Evolutionary conservation across 2,113 vertebrate species (phyloP), one percentile per base, ranked within the genome.

Genomic region (Mellivora capensis): DNA sequence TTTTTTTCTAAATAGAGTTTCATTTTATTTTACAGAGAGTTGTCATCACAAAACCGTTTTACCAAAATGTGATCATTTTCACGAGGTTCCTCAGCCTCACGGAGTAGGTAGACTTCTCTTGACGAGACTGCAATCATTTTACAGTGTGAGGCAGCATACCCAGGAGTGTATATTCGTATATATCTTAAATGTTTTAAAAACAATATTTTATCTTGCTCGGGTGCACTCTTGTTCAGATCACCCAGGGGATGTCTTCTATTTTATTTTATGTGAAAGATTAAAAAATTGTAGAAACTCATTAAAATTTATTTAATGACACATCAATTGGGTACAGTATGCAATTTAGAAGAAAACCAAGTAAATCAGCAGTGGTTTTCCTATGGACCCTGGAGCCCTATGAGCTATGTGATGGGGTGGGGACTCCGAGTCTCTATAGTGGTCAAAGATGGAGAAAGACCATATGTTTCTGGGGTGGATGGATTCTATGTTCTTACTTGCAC

Each of bases 11-110:
- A 94, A 83, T 12, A 69, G 17, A 61, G 0, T 64, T 83, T 15
- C n/a, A 64, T 72, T 62, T 7, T 47, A 74, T 86, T 84, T 82
- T 54, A 82, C 37, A 37, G 62, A 42, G 31, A 82, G 5, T 90
- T 89, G 34, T 76, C 15, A 29, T 81, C 80, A 67, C 62, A 81
- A 74, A 85, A 74, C 49, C 54, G 69, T 91, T 67, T 88, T 64
- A 31, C 23, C 31, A 47, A 96, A 85, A 91, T 95, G 13, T 44
- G 87, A 21, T 62, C 69, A 31, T 61, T 79, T 97, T 80, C 39
- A 52, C 61, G 52, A 81, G 34, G 2, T 69, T 87, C 54, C 42
- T 83, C 13, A 85, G 31, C 14, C 17, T 47, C 17, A 69, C 39
- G 15, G 90, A 79, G 7, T 5, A 6, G 27, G 31, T 27, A 54